phyloP scores from a whole-genome alignment of 1,140 invertebrate genomes.

The Drosophila leontia region DNA sequence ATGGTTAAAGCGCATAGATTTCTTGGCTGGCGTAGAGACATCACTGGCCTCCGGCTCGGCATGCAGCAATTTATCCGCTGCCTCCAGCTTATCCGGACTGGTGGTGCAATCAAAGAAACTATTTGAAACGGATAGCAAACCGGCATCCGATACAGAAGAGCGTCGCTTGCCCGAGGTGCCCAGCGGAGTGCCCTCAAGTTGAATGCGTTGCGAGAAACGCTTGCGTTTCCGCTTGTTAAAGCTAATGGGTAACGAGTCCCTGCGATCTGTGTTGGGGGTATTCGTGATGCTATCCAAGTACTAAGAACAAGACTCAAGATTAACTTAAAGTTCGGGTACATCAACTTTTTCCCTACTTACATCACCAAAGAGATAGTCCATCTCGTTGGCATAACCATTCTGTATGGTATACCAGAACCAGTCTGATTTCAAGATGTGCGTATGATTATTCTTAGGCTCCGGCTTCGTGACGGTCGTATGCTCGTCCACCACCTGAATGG shows the following conservation, averaged over 20 bases:
- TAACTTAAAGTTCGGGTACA: too few relatives aligned
- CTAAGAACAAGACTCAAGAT: slow-evolving; percentile 26
- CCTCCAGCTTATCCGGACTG: slow-evolving; percentile 88
- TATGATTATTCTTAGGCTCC: slow-evolving; percentile 86
- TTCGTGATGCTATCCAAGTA: slow-evolving; percentile 84
- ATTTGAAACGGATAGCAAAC: slow-evolving; percentile 91
- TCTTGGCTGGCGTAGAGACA: slow-evolving; percentile 85
- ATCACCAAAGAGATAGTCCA: slow-evolving; percentile 94
- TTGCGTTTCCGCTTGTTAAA: slow-evolving; percentile 89
- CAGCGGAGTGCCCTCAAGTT: slow-evolving; percentile 76
- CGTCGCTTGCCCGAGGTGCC: slow-evolving; percentile 88
- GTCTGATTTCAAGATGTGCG: slow-evolving; percentile 94
- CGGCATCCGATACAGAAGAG: slow-evolving; percentile 93
- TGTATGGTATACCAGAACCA: slow-evolving; percentile 98
- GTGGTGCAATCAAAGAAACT: slow-evolving; percentile 94
- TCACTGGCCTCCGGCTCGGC: slow-evolving; percentile 86
- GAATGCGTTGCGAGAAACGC: slow-evolving; percentile 86
- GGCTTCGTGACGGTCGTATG: slow-evolving; percentile 89
- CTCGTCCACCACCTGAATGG: slow-evolving; percentile 91
- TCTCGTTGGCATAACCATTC: slow-evolving; percentile 96
- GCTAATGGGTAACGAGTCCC: slow-evolving; percentile 86
- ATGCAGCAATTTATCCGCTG: slow-evolving; percentile 70
- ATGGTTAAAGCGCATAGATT: slow-evolving; percentile 90
- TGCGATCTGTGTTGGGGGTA: slow-evolving; percentile 85
- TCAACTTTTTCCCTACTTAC: slow-evolving; percentile 85